A percentile compares a stretch with the other conserved stretches of the same genome.
Evolutionary conservation across 2,113 vertebrate species (phyloP).

Genomic region (Thomomys bottae): DNA sequence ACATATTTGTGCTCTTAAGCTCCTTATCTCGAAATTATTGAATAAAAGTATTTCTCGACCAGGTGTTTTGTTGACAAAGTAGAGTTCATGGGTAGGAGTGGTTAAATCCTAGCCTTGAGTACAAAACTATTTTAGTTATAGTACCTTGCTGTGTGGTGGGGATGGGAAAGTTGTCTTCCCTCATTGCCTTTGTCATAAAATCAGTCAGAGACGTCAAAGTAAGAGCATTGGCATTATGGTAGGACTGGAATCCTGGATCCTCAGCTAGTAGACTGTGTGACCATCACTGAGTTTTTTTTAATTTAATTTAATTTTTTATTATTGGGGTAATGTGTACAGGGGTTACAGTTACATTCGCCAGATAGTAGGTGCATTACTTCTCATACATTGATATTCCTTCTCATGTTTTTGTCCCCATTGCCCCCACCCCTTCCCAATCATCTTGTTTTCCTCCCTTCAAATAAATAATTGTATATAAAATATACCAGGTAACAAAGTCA

Average conservation of each 20-base stretch:
- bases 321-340: too few species aligned
- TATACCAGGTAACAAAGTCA: too few species aligned
- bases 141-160: not conserved
- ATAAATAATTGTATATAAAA: too few species aligned
- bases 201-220: not conserved
- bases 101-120: not conserved
- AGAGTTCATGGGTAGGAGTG: not conserved
- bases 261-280: too few species aligned
- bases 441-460: too few species aligned
- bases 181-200: not conserved
- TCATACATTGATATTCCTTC: too few species aligned
- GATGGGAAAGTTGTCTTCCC: not conserved
- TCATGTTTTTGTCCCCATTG: too few species aligned
- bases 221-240: not conserved
- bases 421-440: too few species aligned
- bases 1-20: constrained; percentile 40
- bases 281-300: too few species aligned
- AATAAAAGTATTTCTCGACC: constrained; percentile 43
- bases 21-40: constrained; percentile 47
- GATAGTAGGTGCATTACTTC: too few species aligned
- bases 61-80: constrained; percentile 24
- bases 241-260: not conserved
- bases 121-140: not conserved
- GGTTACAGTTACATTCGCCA: too few species aligned
- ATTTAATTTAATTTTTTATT: too few species aligned